Conservation (phyloP, 2,113 vertebrate genomes). For the Oryctolagus cuniculus region mOryCun1.1 NC_091432.1:166736001-166736500, state of each 20-base stretch:
- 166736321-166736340: too few relatives aligned
- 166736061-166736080: neutral
- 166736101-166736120: neutral
- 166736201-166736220: neutral
- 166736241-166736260: constrained; percentile 35
- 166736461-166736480: too few relatives aligned
- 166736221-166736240: neutral
- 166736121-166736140: neutral
- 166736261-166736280: too few relatives aligned
- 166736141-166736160: neutral
- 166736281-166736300: too few relatives aligned
- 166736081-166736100: neutral
- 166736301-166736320: too few relatives aligned
- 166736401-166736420: too few relatives aligned
- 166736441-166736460: too few relatives aligned
- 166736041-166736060: constrained; percentile 15
- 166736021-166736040: constrained; percentile 40
- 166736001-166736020: constrained; percentile 12
- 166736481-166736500: too few relatives aligned
- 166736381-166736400: too few relatives aligned
- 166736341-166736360: too few relatives aligned
- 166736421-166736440: too few relatives aligned
- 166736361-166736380: too few relatives aligned
- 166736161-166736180: constrained; percentile 30
- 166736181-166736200: neutral